Evolutionary conservation across 1,140 invertebrate species (phyloP).

Genomic region (Drosophila navojoa): DNA sequence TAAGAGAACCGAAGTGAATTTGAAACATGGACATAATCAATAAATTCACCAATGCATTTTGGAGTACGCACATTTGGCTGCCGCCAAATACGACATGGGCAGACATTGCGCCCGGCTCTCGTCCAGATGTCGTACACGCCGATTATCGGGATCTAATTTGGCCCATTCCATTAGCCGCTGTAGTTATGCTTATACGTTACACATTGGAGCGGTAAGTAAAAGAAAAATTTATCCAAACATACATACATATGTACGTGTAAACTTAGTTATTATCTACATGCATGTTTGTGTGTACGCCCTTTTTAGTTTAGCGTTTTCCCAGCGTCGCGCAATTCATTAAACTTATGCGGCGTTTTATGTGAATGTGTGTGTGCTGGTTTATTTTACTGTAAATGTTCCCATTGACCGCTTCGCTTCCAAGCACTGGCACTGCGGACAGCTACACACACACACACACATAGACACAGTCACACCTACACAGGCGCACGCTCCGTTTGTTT

Average conservation of each 20-base stretch:
- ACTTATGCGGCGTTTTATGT: conserved; percentile 41
- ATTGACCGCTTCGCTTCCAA: conserved; percentile 46
- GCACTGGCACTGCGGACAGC: conserved; percentile 22
- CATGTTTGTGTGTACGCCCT: conserved; percentile 28
- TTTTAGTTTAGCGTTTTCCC: conserved; percentile 14
- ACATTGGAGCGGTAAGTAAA: conserved; percentile 90
- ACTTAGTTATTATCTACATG: conserved; percentile 7
- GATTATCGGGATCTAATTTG: conserved; percentile 92
- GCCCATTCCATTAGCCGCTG: conserved; percentile 92
- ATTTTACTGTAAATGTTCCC: conserved; percentile 46
- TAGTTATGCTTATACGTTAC: conserved; percentile 90
- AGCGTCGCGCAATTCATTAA: conserved; percentile 43
- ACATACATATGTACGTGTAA: conserved; percentile 3
- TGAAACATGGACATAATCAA: conserved; percentile 71
- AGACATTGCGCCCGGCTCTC: conserved; percentile 91
- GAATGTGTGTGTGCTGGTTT: conserved; percentile 17
- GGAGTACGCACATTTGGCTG: conserved; percentile 93
- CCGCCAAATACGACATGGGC: conserved; percentile 95
- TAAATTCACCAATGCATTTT: conserved; percentile 87
- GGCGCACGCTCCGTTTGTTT: conserved; percentile 16
- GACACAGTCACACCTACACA: conserved; percentile 39
- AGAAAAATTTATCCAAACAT: background rate
- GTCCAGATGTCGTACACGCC: conserved; percentile 90
- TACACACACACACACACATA: too few relatives aligned
- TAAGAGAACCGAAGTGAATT: background rate